phyloP scores from a whole-genome alignment of 2,113 vertebrate genomes.

The Trichomycterus rosablanca region DNA sequence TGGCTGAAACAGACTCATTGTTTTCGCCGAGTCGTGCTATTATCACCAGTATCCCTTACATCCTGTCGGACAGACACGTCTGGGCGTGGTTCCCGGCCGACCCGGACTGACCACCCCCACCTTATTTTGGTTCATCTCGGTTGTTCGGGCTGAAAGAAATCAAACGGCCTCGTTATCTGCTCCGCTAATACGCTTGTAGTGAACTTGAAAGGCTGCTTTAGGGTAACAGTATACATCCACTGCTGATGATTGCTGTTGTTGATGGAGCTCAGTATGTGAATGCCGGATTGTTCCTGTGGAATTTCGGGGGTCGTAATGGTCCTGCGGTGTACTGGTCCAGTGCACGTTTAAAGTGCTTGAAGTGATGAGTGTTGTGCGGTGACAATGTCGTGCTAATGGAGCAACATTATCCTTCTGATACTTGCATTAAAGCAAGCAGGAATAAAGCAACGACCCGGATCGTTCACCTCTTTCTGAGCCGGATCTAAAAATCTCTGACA shows the following conservation, averaged over 20 bases:
- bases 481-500: background rate
- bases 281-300: no score
- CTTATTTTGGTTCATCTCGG: no score
- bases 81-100: background rate
- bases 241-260: background rate
- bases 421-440: background rate
- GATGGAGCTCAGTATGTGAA: background rate
- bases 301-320: background rate
- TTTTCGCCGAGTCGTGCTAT: no score
- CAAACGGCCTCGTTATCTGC: background rate
- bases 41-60: no score
- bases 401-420: conserved; percentile 12
- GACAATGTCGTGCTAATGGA: conserved; percentile 1
- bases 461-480: background rate
- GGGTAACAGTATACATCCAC: background rate
- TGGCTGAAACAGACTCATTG: no score
- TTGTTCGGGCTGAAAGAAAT: background rate
- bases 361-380: background rate
- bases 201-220: background rate
- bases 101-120: no score
- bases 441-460: conserved; percentile 6
- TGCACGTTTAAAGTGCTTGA: background rate
- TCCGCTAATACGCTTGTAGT: background rate
- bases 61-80: no score
- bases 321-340: background rate